Evolutionary conservation across 2,113 vertebrate species (phyloP), one percentile per base, ranked within the genome.

Genomic region (Actenoides lindsayi): DNA sequence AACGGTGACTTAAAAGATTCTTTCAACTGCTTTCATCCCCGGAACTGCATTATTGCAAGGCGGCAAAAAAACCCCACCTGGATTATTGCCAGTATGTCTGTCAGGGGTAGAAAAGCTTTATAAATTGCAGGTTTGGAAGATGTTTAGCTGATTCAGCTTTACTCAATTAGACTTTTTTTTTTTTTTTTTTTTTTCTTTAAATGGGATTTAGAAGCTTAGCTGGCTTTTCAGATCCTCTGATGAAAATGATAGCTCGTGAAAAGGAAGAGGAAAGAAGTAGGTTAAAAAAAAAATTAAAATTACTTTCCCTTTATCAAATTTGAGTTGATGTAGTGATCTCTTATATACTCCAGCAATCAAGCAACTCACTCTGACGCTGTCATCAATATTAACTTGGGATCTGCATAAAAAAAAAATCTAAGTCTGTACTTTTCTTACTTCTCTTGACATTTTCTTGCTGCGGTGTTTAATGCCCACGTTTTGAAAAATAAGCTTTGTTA

Each of bases 61-160:
- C 37, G 33, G 4, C 10, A 31, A 11, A 7, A 42, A 31, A 20
- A 51, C 24, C 9, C 31, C 33, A 63, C n/a, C 16, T 96, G 82
- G 71, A 59, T 69, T 59, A 59, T 54, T 85, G 78, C 75, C 84
- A 95, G 3, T 28, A 9, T 37, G 67, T 67, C 78, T 87, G 41
- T 76, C 87, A 53, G 15, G 50, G 13, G 13, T 8, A 44, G 33
- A 70, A 75, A 51, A 71, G 42, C 28, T 83, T 83, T 37, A 41
- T 64, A 64, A 86, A 42, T 16, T 53, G 27, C 19, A 21, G 2
- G 19, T 93, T 78, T 92, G 77, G 83, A 92, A 83, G 59, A 41
- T 17, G 8, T 90, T 92, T 74, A 56, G 56, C 51, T 91, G 73
- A 92, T 93, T 95, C 85, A 96, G 53, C 69, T 94, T 89, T 79